Evolutionary conservation across 2,113 vertebrate species (phyloP).

Genomic region (Callaeas wilsoni): DNA sequence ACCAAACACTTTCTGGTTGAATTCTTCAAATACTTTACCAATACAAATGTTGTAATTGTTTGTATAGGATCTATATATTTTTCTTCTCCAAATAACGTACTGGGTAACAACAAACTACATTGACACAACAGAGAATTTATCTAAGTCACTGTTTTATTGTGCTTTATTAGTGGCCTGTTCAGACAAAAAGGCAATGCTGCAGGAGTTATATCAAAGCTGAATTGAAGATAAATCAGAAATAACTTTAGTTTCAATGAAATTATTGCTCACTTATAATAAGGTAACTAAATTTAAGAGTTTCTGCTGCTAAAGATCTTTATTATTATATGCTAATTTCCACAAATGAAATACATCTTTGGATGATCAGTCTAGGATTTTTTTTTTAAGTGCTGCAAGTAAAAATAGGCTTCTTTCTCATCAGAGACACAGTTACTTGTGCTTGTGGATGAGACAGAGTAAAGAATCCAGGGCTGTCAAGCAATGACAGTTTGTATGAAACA

Average conservation of each 20-base stretch:
- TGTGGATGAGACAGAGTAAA: background rate
- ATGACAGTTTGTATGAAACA: background rate
- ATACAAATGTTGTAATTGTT: background rate
- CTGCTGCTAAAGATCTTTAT: background rate
- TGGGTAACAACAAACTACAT: background rate
- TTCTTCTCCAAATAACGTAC: background rate
- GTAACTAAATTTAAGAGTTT: background rate
- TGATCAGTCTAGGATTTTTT: background rate
- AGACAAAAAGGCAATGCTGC: background rate
- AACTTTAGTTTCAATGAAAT: background rate
- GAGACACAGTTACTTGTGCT: background rate
- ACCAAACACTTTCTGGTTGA: background rate
- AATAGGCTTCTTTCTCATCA: background rate
- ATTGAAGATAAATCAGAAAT: background rate
- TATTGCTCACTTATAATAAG: background rate
- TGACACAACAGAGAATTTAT: background rate
- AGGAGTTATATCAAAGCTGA: background rate
- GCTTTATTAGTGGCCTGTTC: background rate
- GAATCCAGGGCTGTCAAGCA: background rate
- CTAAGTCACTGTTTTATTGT: background rate
- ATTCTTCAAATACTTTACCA: background rate
- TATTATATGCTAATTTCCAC: background rate
- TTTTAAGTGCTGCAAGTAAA: background rate
- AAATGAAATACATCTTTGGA: background rate
- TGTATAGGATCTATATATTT: background rate